These are phyloP conservation scores for Tragelaphus buxtoni DNA, from an alignment of 2,113 vertebrate species.

Conservation along the genomic window DNA sequence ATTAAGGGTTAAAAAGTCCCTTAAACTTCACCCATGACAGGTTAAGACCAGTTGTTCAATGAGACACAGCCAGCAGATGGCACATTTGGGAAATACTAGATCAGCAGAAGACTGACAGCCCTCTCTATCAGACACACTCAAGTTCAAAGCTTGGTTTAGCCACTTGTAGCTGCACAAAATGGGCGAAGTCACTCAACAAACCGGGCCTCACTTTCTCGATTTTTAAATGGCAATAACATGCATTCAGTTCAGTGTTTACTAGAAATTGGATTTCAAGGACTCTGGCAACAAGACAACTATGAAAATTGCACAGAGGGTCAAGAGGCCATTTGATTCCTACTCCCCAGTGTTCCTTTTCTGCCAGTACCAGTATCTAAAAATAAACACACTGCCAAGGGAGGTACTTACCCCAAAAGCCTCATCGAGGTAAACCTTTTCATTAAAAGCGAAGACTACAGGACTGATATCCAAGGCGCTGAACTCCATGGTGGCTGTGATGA, in stretches of 20 bases:
- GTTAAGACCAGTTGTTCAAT: not conserved
- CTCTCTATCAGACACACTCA: not conserved
- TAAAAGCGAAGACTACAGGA: slow-evolving; percentile 80
- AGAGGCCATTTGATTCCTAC: not conserved
- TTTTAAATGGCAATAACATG: not conserved
- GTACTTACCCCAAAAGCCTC: slow-evolving; percentile 82
- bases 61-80: not conserved
- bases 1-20: not conserved
- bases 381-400: not conserved
- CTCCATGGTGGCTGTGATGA: slow-evolving; percentile 84
- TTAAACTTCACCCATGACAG: not conserved
- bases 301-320: not conserved
- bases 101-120: not conserved
- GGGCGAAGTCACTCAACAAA: not conserved
- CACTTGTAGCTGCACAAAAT: not conserved
- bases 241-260: not conserved
- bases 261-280: not conserved
- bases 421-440: slow-evolving; percentile 53
- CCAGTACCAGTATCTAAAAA: not conserved
- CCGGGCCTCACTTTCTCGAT: not conserved
- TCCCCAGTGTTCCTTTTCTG: too few relatives aligned
- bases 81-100: not conserved
- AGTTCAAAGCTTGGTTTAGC: not conserved
- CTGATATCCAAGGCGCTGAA: slow-evolving; percentile 80
- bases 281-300: not conserved